Conservation (phyloP, 2,888 invertebrate genomes). For the Acronicta aceris region DNA sequence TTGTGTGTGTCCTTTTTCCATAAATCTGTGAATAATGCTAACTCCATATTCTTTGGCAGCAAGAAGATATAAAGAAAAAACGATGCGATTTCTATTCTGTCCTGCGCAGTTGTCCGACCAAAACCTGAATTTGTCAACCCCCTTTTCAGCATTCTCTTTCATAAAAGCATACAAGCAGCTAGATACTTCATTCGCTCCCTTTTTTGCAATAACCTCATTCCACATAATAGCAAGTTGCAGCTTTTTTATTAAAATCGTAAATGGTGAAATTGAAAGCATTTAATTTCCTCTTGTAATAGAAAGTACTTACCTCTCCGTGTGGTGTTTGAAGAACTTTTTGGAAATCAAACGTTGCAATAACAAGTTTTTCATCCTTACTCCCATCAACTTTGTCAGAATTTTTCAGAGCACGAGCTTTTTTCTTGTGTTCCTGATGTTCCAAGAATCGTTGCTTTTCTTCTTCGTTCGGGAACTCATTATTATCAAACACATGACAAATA, state of each 20-base stretch:
- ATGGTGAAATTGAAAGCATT: slow-evolving; percentile 17
- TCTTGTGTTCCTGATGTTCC: slow-evolving; percentile 1
- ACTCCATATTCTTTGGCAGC: slow-evolving; percentile 19
- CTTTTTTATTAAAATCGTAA: slow-evolving; percentile 4
- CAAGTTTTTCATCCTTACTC: neutral
- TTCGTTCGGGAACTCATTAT: neutral
- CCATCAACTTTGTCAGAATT: slow-evolving; percentile 6
- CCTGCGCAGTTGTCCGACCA: slow-evolving; percentile 24
- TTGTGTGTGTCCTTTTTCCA: slow-evolving; percentile 22
- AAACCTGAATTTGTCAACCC: slow-evolving; percentile 10
- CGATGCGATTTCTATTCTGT: slow-evolving; percentile 13
- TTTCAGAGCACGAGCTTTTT: slow-evolving; percentile 10
- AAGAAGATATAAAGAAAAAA: slow-evolving; percentile 15
- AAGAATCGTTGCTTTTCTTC: slow-evolving; percentile 1
- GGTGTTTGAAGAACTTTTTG: slow-evolving; percentile 16
- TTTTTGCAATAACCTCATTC: slow-evolving; percentile 22
- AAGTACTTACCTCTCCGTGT: slow-evolving; percentile 12
- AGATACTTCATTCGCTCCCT: slow-evolving; percentile 14
- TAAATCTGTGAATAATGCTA: slow-evolving; percentile 14
- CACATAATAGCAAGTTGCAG: slow-evolving; percentile 13
- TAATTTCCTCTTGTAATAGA: slow-evolving; percentile 19
- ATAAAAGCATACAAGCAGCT: slow-evolving; percentile 14
- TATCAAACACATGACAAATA: slow-evolving; percentile 7
- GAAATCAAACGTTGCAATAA: slow-evolving; percentile 12
- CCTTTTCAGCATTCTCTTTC: slow-evolving; percentile 12